Evolutionary conservation across 2,888 invertebrate genomes (phyloP).

Genomic region (Caenorhabditis sp.): DNA sequence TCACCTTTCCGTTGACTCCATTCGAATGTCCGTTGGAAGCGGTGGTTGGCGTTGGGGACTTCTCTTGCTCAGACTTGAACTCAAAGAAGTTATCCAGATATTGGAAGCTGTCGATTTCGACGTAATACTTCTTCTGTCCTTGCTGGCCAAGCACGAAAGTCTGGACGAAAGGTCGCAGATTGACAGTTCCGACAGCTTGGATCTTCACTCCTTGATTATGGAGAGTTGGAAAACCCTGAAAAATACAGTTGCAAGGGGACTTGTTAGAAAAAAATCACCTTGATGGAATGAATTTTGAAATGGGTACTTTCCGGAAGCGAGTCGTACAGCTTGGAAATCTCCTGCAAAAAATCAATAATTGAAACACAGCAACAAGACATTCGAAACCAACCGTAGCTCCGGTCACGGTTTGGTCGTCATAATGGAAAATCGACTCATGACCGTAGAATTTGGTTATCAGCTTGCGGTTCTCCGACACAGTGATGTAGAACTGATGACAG

Average conservation of each 20-base stretch:
- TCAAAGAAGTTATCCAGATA: constrained; percentile 50
- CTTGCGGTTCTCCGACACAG: constrained; percentile 39
- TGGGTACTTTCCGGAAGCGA: constrained; percentile 33
- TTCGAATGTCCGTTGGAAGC: constrained; percentile 30
- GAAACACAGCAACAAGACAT: background rate
- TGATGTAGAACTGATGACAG: constrained; percentile 57
- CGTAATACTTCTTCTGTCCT: constrained; percentile 66
- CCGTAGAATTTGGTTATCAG: constrained; percentile 61
- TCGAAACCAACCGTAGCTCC: constrained; percentile 59
- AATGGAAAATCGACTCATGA: constrained; percentile 61
- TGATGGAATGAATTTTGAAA: constrained; percentile 56
- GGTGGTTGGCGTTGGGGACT: background rate
- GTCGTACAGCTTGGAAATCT: constrained; percentile 48
- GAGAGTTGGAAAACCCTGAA: constrained; percentile 46
- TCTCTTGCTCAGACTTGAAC: constrained; percentile 6
- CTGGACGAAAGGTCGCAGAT: constrained; percentile 62
- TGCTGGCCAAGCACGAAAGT: constrained; percentile 66
- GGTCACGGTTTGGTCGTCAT: constrained; percentile 53
- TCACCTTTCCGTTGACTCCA: constrained; percentile 28
- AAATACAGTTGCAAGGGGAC: background rate
- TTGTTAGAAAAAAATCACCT: constrained; percentile 13
- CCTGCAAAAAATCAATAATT: constrained; percentile 31
- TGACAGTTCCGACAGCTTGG: constrained; percentile 55
- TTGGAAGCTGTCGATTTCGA: constrained; percentile 63
- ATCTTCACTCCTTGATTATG: constrained; percentile 53